phyloP scores from a whole-genome alignment of 2,113 vertebrate species.

The Okapia johnstoni region DNA sequence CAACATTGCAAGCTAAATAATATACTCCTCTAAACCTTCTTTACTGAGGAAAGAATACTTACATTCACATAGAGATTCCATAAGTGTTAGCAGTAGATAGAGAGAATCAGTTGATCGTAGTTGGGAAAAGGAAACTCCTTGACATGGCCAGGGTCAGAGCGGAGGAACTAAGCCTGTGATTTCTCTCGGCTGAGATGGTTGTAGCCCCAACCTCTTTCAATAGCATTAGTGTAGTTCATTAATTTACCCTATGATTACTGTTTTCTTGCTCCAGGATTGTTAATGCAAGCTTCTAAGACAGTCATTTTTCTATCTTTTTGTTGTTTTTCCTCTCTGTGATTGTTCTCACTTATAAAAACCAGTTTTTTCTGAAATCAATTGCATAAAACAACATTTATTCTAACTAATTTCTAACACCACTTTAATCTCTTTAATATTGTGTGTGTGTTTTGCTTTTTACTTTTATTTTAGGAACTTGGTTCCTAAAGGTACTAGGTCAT shows the following conservation, averaged over 20 bases:
- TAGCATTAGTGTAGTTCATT: background rate
- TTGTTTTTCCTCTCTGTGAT: background rate
- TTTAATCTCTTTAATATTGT: background rate
- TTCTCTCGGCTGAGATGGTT: background rate
- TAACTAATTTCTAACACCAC: background rate
- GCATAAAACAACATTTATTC: background rate
- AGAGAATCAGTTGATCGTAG: background rate
- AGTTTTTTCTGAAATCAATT: background rate
- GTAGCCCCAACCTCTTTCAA: background rate
- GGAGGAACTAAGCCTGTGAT: background rate
- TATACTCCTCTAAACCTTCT: background rate
- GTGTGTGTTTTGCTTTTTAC: background rate
- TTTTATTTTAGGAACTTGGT: slow-evolving; percentile 39
- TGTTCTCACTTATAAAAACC: background rate
- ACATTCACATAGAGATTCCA: background rate
- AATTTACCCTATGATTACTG: background rate
- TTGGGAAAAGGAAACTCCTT: background rate
- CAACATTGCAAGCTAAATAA: background rate
- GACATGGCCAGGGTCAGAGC: background rate
- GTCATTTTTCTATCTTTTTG: background rate
- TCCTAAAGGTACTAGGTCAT: background rate
- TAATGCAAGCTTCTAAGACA: background rate
- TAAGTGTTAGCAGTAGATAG: background rate
- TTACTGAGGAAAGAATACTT: background rate
- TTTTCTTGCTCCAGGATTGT: background rate